phyloP scores from a whole-genome alignment of 2,888 invertebrate genomes.

The Pseudococcus viburni region DNA sequence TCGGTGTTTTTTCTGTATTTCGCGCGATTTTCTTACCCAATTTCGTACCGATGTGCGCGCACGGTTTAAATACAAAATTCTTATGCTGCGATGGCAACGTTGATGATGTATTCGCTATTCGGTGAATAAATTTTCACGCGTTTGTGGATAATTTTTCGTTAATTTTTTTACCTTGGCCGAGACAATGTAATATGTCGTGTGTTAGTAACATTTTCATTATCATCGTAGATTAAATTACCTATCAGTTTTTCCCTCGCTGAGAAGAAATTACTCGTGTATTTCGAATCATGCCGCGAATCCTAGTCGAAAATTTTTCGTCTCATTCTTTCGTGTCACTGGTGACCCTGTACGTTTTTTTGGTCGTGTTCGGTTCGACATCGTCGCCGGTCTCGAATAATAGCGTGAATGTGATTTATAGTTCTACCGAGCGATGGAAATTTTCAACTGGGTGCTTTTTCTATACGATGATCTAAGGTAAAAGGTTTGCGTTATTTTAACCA shows the following conservation, averaged over 20 bases:
- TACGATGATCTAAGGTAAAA: neutral
- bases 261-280: slow-evolving; percentile 22
- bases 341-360: neutral
- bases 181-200: slow-evolving; percentile 5
- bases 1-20: neutral
- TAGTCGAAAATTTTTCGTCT: slow-evolving; percentile 13
- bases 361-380: too few species aligned
- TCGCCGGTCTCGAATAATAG: neutral
- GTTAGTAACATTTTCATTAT: slow-evolving; percentile 27
- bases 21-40: neutral
- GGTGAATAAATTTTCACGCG: slow-evolving; percentile 41
- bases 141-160: slow-evolving; percentile 5
- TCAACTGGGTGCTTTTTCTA: neutral
- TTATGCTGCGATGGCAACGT: neutral
- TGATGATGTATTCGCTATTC: neutral
- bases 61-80: neutral
- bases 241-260: neutral
- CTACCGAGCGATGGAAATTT: neutral
- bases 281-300: neutral
- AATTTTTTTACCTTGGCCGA: slow-evolving; percentile 21
- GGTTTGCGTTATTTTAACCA: neutral
- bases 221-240: neutral
- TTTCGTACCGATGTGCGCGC: neutral
- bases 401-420: neutral
- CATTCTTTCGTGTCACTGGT: slow-evolving; percentile 35